phyloP scores from a whole-genome alignment of 2,113 vertebrate species.

The Varanus salvator region DNA sequence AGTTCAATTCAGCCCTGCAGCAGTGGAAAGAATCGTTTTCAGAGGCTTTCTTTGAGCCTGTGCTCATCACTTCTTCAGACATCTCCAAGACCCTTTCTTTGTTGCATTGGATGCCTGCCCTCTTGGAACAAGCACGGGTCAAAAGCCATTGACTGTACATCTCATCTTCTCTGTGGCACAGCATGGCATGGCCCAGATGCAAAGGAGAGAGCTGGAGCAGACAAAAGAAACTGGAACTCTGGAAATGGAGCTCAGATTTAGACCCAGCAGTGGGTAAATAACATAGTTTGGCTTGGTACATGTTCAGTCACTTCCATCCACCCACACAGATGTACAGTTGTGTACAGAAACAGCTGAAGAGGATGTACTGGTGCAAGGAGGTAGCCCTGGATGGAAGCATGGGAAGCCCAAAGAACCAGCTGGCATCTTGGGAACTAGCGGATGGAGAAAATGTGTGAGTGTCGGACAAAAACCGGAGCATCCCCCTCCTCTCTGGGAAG shows the following conservation, averaged over 20 bases:
- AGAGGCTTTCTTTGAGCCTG: background rate
- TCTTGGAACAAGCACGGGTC: slow-evolving; percentile 18
- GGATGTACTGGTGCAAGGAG: background rate
- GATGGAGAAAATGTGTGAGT: background rate
- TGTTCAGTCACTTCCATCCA: too few relatives aligned
- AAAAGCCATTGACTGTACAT: slow-evolving; percentile 1
- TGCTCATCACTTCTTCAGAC: background rate
- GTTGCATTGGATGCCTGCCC: background rate
- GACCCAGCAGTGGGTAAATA: background rate
- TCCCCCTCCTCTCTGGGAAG: background rate
- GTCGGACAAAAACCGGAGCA: background rate
- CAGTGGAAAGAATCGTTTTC: background rate
- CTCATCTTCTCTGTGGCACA: background rate
- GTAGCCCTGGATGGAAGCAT: background rate
- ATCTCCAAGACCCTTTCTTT: background rate
- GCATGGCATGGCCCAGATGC: background rate
- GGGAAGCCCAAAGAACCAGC: background rate
- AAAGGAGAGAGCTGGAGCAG: background rate
- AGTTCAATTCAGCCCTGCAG: background rate
- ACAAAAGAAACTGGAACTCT: background rate
- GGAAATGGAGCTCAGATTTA: slow-evolving; percentile 16
- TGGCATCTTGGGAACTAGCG: too few relatives aligned
- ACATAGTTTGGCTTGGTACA: background rate
- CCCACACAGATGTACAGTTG: background rate
- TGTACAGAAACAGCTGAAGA: background rate